phyloP scores from a whole-genome alignment of 2,797 vertebrate species.

The Muscicapa comitata region DNA sequence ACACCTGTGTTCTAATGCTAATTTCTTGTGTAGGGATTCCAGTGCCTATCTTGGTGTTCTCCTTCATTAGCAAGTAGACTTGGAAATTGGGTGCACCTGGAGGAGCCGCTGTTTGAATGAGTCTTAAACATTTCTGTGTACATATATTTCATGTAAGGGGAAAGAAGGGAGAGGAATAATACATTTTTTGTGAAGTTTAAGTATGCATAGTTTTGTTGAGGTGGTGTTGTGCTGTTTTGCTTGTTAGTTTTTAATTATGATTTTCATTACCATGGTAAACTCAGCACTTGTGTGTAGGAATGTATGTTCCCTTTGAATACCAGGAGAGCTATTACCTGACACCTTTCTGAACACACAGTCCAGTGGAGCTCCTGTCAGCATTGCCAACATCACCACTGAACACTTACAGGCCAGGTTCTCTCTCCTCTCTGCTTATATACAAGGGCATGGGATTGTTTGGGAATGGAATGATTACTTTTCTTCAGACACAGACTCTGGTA shows the following conservation, averaged over 20 bases:
- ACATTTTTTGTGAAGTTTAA: neutral
- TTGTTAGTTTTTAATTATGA: neutral
- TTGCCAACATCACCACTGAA: neutral
- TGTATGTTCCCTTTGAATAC: accelerated
- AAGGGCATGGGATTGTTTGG: neutral
- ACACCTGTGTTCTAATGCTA: neutral
- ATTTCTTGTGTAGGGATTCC: neutral
- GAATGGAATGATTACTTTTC: neutral
- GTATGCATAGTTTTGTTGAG: neutral
- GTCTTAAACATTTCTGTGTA: neutral
- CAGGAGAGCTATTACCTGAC: too few species aligned
- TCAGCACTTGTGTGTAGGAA: neutral
- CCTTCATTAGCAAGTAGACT: neutral
- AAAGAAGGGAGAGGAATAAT: neutral
- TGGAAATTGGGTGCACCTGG: neutral
- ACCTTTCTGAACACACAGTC: neutral
- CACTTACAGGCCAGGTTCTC: neutral
- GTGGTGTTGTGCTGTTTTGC: neutral
- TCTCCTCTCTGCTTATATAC: neutral
- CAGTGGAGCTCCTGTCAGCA: neutral
- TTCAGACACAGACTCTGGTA: neutral
- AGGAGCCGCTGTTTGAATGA: neutral
- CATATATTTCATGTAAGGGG: accelerated
- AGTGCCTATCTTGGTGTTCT: neutral
- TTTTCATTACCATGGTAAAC: neutral